Base-by-base conservation (phyloP, 35 echinoderm and acorn worm genomes). In the Holothuria glaberrima region DNA sequence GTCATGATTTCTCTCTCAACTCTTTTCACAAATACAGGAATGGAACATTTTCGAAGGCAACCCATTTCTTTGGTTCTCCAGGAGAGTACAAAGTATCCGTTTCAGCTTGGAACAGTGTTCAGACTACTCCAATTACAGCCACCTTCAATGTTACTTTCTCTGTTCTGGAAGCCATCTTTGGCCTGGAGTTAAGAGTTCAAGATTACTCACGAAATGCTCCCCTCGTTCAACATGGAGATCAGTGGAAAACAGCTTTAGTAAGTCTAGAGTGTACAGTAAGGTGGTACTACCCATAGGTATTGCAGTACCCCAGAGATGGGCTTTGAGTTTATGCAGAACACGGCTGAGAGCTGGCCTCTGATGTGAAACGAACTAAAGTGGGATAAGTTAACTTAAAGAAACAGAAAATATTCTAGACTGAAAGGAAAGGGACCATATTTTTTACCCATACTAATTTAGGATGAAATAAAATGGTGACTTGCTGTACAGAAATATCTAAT, bases 31-130 rank as follows among this genome's bases (percentile, higher is more conserved):
- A 41, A 41, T 41, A 41, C 63, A 67, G 58, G 5, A 65, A 86
- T 68, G 83, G 54, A 78, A 78, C 74, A 4, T 78, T 48, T 24
- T 78, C 74, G 1, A 91, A 71, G 84, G 95, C 90, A 20, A 68
- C 36, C 29, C 90, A 94, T 82, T 82, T 9, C 9, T 94, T 98
- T 62, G 71, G 68, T 13, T 27, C 30, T 4, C 89, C 92, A 0
- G 93, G 93, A 57, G 58, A 80, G 25, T 97, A 91, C 73, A 22
- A 75, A 38, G 70, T 89, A 29, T 74, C 61, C 12, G 94, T 93
- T 21, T 64, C 70, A 66, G 94, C 77, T 72, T 62, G 86, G 10
- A 97, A 97, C 82, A 71, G 56, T n/a, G 64, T 97, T 28, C 94
- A 97, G 44, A 73, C 72, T 12, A 63, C 59, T 24, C 94, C 94